Percentiles rank a stretch among this genome's conserved stretches.
Conservation (phyloP, 1,140 invertebrate genomes). For the Notospermus geniculatus region DNA sequence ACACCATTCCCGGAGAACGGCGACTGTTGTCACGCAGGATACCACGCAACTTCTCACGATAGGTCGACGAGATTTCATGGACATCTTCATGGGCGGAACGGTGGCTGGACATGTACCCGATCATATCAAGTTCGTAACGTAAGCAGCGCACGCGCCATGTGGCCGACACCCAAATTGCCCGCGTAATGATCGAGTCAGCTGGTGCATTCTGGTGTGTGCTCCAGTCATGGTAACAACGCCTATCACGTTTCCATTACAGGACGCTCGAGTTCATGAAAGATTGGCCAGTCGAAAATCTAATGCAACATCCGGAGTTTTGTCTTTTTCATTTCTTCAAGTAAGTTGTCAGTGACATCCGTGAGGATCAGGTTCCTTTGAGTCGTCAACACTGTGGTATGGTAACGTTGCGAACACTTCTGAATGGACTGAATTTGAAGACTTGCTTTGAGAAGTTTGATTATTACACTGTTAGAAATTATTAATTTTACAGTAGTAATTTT, state of each 20-base stretch:
- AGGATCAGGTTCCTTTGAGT: too few species aligned
- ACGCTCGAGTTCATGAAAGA: conserved; percentile 48
- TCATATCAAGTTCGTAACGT: conserved; percentile 50
- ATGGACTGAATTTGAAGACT: too few species aligned
- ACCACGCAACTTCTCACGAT: conserved; percentile 50
- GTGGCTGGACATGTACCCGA: conserved; percentile 38
- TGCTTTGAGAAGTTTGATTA: too few species aligned
- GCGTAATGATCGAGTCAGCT: too few species aligned
- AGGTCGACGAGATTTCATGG: conserved; percentile 52
- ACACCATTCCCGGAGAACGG: conserved; percentile 47
- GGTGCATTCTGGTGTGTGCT: too few species aligned
- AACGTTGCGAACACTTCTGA: too few species aligned
- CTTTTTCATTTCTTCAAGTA: conserved; percentile 53
- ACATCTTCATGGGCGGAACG: conserved; percentile 50
- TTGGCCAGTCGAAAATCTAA: conserved; percentile 45
- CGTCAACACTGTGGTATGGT: too few species aligned
- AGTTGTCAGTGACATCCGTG: conserved; percentile 22
- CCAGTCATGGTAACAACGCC: too few species aligned
- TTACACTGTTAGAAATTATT: too few species aligned
- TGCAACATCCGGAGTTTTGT: conserved; percentile 45
- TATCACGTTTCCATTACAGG: conserved; percentile 29
- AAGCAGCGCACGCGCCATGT: too few species aligned
- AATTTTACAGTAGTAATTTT: too few species aligned
- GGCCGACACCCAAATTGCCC: too few species aligned
- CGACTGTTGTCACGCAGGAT: conserved; percentile 50